phyloP scores from a whole-genome alignment of 1,140 invertebrate genomes.

The Bradynema listronoti region DNA sequence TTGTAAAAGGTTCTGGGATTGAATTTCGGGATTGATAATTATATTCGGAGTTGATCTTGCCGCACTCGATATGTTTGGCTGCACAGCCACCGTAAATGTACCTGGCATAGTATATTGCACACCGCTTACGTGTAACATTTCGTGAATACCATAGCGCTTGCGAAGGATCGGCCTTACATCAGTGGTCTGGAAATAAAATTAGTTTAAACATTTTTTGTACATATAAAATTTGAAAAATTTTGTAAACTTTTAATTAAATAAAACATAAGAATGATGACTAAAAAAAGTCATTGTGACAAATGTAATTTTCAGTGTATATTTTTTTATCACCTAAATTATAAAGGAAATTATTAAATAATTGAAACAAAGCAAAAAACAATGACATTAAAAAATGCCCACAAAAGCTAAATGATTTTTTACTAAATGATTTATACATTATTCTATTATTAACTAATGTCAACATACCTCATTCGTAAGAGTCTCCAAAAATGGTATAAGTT shows the following conservation, averaged over 20 bases:
- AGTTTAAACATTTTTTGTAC: slow-evolving; percentile 12
- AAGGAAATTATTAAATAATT: not conserved
- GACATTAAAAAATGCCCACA: not conserved
- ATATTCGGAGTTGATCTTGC: too few species aligned
- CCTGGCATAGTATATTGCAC: too few species aligned
- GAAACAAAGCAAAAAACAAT: not conserved
- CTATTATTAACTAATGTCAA: not conserved
- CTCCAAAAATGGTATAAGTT: slow-evolving; percentile 85
- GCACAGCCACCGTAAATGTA: too few species aligned
- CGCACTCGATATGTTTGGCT: too few species aligned
- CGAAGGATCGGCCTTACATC: slow-evolving; percentile 33
- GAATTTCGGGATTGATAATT: too few species aligned
- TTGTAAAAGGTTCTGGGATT: too few species aligned
- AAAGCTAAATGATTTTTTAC: not conserved
- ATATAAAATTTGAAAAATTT: slow-evolving; percentile 9
- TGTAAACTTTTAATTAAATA: slow-evolving; percentile 12
- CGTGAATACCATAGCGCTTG: slow-evolving; percentile 32
- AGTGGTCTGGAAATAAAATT: slow-evolving; percentile 4
- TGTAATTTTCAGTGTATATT: slow-evolving; percentile 1
- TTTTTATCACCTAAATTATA: too few species aligned
- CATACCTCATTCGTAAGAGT: slow-evolving; percentile 62
- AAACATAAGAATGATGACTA: not conserved
- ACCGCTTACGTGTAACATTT: slow-evolving; percentile 15
- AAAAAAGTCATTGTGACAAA: not conserved
- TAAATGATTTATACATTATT: slow-evolving; percentile 10